A percentile compares a stretch with the other conserved stretches of the same genome.
Evolutionary conservation across 2,113 vertebrate species (phyloP).

Genomic region (Catagonus wagneri): DNA sequence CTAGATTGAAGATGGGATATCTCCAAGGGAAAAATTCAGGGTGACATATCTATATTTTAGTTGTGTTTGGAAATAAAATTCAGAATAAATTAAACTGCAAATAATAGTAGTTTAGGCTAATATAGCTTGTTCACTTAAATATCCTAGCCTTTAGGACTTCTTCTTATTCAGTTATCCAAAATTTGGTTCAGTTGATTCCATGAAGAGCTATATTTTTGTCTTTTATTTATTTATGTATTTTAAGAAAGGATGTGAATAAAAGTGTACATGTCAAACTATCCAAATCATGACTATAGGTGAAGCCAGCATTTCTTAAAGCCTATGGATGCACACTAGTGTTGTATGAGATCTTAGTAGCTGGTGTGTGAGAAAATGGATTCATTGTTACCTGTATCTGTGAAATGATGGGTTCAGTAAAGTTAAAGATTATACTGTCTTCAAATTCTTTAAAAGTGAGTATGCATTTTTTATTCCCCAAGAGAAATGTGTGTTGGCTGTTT

Average conservation of each 20-base stretch:
- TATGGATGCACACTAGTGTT: background rate
- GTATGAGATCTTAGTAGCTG: background rate
- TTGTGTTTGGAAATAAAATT: background rate
- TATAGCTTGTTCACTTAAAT: background rate
- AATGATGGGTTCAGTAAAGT: background rate
- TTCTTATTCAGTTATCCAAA: background rate
- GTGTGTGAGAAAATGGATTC: background rate
- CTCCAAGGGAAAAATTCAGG: background rate
- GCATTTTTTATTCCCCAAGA: background rate
- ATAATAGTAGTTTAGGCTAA: background rate
- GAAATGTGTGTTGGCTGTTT: background rate
- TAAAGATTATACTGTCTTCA: background rate
- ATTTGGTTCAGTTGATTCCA: conserved; percentile 39
- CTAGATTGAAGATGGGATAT: conserved; percentile 2
- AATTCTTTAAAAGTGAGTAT: background rate
- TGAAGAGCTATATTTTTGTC: conserved; percentile 19
- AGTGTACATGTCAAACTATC: background rate
- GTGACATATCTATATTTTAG: background rate
- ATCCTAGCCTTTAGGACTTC: background rate
- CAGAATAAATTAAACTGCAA: background rate
- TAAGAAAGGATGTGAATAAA: background rate
- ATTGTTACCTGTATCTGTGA: background rate
- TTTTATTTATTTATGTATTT: background rate
- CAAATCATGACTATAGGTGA: conserved; percentile 41
- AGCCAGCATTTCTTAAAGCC: background rate